phyloP scores from a whole-genome alignment of 2,797 vertebrate species.

The Morus bassanus region DNA sequence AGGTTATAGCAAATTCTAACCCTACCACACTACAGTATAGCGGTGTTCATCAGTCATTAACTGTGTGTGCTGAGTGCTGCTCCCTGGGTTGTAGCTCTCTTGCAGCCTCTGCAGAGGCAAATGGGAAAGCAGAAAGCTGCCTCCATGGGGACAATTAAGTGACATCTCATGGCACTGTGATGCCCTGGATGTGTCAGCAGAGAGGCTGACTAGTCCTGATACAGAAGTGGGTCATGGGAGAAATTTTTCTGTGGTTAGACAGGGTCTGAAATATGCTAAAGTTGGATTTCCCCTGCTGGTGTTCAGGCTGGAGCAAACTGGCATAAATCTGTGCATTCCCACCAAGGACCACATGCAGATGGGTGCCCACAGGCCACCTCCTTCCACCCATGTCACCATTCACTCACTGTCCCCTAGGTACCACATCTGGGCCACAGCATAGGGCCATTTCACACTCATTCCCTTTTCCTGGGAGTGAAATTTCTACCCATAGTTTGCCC shows the following conservation, averaged over 20 bases:
- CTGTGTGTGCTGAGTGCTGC: background rate
- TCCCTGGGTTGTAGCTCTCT: background rate
- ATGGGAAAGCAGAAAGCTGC: background rate
- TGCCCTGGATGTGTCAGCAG: background rate
- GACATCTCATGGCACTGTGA: background rate
- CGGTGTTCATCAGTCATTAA: background rate
- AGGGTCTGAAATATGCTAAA: background rate
- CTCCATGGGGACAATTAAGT: background rate
- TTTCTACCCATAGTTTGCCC: background rate
- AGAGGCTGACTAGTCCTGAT: background rate
- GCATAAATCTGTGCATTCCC: accelerated
- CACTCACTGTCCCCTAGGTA: background rate
- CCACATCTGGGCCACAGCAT: background rate
- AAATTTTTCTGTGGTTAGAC: background rate
- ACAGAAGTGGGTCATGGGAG: background rate
- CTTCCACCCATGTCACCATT: background rate
- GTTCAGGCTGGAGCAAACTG: background rate
- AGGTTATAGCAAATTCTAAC: background rate
- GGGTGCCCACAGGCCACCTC: background rate
- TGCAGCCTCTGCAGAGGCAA: background rate
- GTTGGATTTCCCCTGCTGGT: background rate
- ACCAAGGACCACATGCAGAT: accelerated
- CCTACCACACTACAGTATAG: background rate
- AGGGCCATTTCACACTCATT: background rate
- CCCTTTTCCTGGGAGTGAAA: background rate